A percentile compares a stretch with the other conserved stretches of the same genome.
Evolutionary conservation across 2,797 vertebrate species (phyloP).

Genomic region (Schizothorax lantsangensis): DNA sequence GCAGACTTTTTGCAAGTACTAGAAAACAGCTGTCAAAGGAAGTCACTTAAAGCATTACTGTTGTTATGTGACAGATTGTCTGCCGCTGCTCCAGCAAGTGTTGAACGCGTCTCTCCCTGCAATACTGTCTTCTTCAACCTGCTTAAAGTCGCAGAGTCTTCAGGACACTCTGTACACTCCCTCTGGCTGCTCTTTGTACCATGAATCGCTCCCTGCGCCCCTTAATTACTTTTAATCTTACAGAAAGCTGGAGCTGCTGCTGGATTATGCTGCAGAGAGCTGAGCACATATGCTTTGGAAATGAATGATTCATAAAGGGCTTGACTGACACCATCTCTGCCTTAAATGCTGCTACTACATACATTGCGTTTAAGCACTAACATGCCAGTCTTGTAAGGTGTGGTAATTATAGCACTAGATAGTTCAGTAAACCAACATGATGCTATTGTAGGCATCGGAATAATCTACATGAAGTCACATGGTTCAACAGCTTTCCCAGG

Average conservation of each 20-base stretch:
- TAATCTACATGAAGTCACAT: not conserved
- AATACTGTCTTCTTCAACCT: not conserved
- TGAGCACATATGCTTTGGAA: slow-evolving; percentile 55
- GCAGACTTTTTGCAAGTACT: slow-evolving; percentile 38
- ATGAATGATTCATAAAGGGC: slow-evolving; percentile 40
- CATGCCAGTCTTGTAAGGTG: not conserved
- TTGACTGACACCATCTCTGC: slow-evolving; percentile 27
- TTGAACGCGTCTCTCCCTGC: not conserved
- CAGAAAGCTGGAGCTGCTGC: slow-evolving; percentile 43
- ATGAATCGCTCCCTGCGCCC: slow-evolving; percentile 34
- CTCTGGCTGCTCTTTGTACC: slow-evolving; percentile 27
- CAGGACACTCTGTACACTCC: slow-evolving; percentile 18
- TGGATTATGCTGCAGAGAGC: slow-evolving; percentile 43
- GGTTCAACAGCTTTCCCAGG: not conserved
- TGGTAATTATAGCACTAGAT: slow-evolving; percentile 1
- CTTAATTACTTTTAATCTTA: slow-evolving; percentile 55
- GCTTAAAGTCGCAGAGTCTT: not conserved
- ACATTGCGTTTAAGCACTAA: not conserved
- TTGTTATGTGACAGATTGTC: slow-evolving; percentile 35
- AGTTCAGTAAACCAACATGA: not conserved
- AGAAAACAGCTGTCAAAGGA: slow-evolving; percentile 42
- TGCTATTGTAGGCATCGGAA: not conserved
- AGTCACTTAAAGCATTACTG: slow-evolving; percentile 36
- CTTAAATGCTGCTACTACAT: not conserved
- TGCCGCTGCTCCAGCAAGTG: not conserved